Evolutionary conservation across 2,888 invertebrate species (phyloP).

Genomic region (Rugalucina vietnamica): DNA sequence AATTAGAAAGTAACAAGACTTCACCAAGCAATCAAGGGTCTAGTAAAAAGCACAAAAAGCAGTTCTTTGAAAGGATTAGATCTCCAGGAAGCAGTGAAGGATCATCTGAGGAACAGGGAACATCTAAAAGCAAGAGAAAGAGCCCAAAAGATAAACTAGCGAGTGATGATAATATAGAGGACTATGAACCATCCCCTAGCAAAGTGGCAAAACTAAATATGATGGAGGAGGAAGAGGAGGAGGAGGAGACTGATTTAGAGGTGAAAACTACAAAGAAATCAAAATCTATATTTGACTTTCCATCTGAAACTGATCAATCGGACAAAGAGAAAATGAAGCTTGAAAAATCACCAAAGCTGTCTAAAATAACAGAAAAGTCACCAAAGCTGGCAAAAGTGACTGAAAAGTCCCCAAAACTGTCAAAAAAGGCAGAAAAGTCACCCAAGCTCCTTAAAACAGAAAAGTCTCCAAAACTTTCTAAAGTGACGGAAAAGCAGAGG

Average conservation of each 20-base stretch:
- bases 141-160: neutral
- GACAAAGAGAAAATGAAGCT: neutral
- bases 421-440: neutral
- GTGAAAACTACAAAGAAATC: neutral
- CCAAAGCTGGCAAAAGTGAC: too few species aligned
- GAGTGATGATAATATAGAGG: neutral
- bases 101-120: too few species aligned
- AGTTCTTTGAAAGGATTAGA: too few species aligned
- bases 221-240: neutral
- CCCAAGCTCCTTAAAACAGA: neutral
- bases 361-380: too few species aligned
- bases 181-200: slow-evolving; percentile 1
- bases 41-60: too few species aligned
- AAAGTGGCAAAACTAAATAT: neutral
- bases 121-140: slow-evolving; percentile 7
- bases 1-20: too few species aligned
- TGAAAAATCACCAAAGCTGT: neutral
- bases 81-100: too few species aligned
- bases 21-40: too few species aligned
- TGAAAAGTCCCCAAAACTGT: neutral
- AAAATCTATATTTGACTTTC: neutral
- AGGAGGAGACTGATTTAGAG: neutral
- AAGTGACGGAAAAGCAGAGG: neutral
- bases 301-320: neutral
- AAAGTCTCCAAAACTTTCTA: neutral